phyloP scores from a whole-genome alignment of 1,140 invertebrate species.

The Brachionus sp. region DNA sequence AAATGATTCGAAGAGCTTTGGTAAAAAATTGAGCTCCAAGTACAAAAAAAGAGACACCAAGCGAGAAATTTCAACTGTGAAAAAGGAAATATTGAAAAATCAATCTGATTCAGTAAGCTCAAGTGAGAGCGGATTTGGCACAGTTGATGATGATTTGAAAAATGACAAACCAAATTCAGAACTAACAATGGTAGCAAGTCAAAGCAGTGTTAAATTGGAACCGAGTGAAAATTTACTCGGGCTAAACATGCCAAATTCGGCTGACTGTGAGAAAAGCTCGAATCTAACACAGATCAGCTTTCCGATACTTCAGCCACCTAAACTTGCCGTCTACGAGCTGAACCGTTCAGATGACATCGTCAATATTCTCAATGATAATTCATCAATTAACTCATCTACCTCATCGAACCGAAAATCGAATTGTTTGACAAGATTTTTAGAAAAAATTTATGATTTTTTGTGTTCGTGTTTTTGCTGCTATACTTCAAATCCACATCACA shows the following conservation, averaged over 20 bases:
- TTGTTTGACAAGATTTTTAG: neutral
- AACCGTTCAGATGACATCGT: constrained; percentile 27
- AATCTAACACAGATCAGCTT: constrained; percentile 26
- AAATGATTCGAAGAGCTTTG: neutral
- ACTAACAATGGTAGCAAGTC: neutral
- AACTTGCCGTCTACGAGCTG: neutral
- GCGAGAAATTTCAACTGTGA: neutral
- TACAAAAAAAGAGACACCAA: constrained; percentile 26
- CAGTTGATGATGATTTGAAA: constrained; percentile 32
- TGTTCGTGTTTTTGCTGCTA: constrained; percentile 37
- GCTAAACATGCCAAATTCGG: neutral
- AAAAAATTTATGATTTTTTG: neutral
- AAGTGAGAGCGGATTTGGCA: constrained; percentile 34
- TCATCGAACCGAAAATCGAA: neutral
- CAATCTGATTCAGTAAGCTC: neutral
- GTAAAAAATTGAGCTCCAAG: constrained; percentile 26
- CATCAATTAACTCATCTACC: constrained; percentile 25
- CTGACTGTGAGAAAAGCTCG: neutral
- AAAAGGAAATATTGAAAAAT: constrained; percentile 18
- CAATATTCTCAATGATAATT: constrained; percentile 43
- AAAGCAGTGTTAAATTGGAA: neutral
- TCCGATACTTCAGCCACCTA: constrained; percentile 34
- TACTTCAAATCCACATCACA: neutral
- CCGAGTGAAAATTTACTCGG: neutral
- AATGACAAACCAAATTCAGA: neutral